These are phyloP conservation scores for Telenomus remus DNA, from an alignment of 1,140 invertebrate species.

Conservation along the genomic window DNA sequence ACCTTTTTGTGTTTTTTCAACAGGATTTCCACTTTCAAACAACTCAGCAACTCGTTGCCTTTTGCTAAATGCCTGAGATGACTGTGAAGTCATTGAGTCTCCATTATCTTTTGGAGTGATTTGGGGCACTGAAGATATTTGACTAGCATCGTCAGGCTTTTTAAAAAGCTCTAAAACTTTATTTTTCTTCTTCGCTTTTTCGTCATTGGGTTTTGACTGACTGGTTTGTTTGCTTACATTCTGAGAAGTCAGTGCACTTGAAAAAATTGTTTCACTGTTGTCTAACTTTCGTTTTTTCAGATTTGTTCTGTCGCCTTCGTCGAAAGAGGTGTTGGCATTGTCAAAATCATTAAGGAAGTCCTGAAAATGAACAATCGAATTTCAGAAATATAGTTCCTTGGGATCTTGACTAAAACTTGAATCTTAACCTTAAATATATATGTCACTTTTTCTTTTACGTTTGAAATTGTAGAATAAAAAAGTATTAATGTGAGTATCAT, in stretches of 20 bases:
- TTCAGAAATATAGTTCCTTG: too few relatives aligned
- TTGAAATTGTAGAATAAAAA: too few relatives aligned
- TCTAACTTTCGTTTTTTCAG: conserved; percentile 30
- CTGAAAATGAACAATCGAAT: conserved; percentile 5
- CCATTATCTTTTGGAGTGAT: background rate
- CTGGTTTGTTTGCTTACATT: background rate
- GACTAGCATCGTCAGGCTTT: background rate
- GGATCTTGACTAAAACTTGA: background rate
- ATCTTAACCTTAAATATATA: background rate
- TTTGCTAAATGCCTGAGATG: conserved; percentile 5
- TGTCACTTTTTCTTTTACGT: background rate
- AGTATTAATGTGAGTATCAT: too few relatives aligned
- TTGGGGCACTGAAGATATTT: background rate
- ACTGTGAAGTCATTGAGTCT: conserved; percentile 7
- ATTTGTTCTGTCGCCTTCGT: conserved; percentile 25
- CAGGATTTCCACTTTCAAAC: conserved; percentile 16
- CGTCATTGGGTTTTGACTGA: background rate
- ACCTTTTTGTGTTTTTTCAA: conserved; percentile 8
- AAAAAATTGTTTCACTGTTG: conserved; percentile 9
- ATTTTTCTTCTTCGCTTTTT: conserved; percentile 22
- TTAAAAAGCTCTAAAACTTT: conserved; percentile 33
- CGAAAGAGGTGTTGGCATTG: conserved; percentile 14
- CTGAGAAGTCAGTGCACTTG: conserved; percentile 18
- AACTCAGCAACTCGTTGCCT: conserved; percentile 33
- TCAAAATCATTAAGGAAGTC: conserved; percentile 39